Conservation (phyloP, 1,140 invertebrate species). For the Phenacoccus solenopsis region DNA sequence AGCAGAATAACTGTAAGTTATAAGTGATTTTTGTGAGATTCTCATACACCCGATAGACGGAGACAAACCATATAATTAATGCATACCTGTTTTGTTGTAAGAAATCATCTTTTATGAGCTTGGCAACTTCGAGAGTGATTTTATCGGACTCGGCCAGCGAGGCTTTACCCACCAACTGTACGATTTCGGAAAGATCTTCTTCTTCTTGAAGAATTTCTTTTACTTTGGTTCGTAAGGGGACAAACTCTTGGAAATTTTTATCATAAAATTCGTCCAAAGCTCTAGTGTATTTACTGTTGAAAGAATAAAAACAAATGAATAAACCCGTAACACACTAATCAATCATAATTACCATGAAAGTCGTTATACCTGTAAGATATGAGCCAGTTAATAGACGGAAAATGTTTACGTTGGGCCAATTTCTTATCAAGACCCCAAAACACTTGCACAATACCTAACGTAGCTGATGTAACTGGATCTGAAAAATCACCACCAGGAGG, state of each 20-base stretch:
- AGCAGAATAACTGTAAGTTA: slow-evolving; percentile 64
- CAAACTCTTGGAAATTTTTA: slow-evolving; percentile 97
- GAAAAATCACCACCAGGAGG: slow-evolving; percentile 99
- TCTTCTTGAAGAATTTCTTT: slow-evolving; percentile 98
- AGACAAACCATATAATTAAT: no score
- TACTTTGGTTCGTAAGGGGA: slow-evolving; percentile 83
- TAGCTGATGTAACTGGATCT: slow-evolving; percentile 98
- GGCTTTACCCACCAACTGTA: slow-evolving; percentile 97
- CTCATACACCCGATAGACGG: no score
- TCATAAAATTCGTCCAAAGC: slow-evolving; percentile 99
- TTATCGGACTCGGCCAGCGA: slow-evolving; percentile 98
- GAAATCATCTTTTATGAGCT: slow-evolving; percentile 98
- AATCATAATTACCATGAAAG: background rate
- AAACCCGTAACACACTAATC: background rate
- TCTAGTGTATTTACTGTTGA: slow-evolving; percentile 90
- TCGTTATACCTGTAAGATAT: slow-evolving; percentile 75
- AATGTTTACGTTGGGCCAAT: slow-evolving; percentile 97
- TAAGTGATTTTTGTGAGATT: no score
- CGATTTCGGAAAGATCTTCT: slow-evolving; percentile 99
- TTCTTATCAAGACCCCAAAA: slow-evolving; percentile 99
- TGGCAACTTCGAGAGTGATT: slow-evolving; percentile 97
- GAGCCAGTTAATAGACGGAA: slow-evolving; percentile 99
- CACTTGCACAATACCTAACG: slow-evolving; percentile 98
- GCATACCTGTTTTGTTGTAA: slow-evolving; percentile 88
- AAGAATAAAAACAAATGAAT: slow-evolving; percentile 27